These are phyloP conservation scores for Campopleginae sp. DNA, from an alignment of 2,888 invertebrate species.

Conservation along the genomic window DNA sequence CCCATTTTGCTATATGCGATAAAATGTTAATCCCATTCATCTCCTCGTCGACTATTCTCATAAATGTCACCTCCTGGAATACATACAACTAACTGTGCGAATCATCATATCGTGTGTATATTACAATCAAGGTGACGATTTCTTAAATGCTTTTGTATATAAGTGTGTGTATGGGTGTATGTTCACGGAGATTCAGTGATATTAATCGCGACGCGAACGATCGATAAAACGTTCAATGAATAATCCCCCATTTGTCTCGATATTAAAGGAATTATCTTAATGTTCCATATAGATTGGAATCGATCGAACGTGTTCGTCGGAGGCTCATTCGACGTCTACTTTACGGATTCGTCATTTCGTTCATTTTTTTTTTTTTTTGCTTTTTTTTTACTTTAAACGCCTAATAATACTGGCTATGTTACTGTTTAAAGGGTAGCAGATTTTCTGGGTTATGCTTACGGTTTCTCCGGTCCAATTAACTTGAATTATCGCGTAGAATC, in stretches of 20 bases:
- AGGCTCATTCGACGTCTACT: conserved; percentile 56
- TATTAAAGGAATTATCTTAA: conserved; percentile 35
- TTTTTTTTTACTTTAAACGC: conserved; percentile 68
- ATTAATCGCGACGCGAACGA: conserved; percentile 59
- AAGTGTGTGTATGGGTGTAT: conserved; percentile 28
- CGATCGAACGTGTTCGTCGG: conserved; percentile 48
- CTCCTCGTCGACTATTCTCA: conserved; percentile 15
- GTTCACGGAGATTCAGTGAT: conserved; percentile 59
- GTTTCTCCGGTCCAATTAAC: conserved; percentile 55
- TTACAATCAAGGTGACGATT: conserved; percentile 64
- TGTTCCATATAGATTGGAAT: conserved; percentile 16
- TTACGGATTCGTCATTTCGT: conserved; percentile 35
- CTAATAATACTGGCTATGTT: conserved; percentile 81
- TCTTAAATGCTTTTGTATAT: conserved; percentile 35
- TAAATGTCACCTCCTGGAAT: conserved; percentile 47
- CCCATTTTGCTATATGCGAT: conserved; percentile 36
- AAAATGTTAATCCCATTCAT: conserved; percentile 51
- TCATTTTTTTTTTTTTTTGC: conserved; percentile 55
- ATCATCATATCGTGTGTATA: conserved; percentile 67
- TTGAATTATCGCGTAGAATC: conserved; percentile 69
- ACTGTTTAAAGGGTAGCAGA: conserved; percentile 74
- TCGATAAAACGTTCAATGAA: conserved; percentile 23
- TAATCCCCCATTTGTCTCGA: neutral
- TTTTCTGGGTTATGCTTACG: conserved; percentile 62
- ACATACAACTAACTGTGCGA: conserved; percentile 75